Conservation (phyloP, 2,113 vertebrate species). For the Poeciliopsis retropinna region DNA sequence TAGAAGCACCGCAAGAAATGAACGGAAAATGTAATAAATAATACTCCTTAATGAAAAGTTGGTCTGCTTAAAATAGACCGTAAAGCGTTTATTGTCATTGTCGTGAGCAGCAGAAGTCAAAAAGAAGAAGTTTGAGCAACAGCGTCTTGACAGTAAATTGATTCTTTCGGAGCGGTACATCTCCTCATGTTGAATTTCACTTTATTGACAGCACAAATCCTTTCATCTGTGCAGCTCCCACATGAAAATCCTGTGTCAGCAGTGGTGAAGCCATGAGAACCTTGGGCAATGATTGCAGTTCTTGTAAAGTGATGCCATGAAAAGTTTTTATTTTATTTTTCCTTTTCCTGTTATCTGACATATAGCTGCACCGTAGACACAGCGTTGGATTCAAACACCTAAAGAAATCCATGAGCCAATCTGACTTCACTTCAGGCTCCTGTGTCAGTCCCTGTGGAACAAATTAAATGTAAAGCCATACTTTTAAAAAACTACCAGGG, state of each 20-base stretch:
- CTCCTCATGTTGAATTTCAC: slow-evolving; percentile 5
- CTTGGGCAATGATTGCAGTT: slow-evolving; percentile 50
- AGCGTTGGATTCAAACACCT: background rate
- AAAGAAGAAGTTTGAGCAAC: background rate
- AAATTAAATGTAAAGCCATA: slow-evolving; percentile 41
- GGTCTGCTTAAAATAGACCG: background rate
- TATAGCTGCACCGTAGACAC: slow-evolving; percentile 5
- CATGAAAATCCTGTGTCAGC: slow-evolving; percentile 51
- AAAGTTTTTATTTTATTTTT: background rate
- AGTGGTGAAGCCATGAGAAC: slow-evolving; percentile 17
- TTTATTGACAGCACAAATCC: slow-evolving; percentile 37
- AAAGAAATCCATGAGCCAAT: background rate
- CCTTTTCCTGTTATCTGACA: background rate
- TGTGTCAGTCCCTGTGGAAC: slow-evolving; percentile 58
- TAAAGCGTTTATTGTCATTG: too few species aligned
- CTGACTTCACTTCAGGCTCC: slow-evolving; percentile 11
- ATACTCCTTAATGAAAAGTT: background rate
- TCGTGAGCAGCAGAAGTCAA: background rate
- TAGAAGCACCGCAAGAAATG: too few species aligned
- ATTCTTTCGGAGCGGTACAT: slow-evolving; percentile 4
- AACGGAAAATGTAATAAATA: background rate
- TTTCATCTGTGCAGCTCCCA: slow-evolving; percentile 37
- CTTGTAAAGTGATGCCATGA: slow-evolving; percentile 34
- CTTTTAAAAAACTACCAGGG: slow-evolving; percentile 26
- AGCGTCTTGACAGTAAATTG: slow-evolving; percentile 20